Evolutionary conservation across 2,797 vertebrate species (phyloP).

Genomic region (Centroberyx gerrardi): DNA sequence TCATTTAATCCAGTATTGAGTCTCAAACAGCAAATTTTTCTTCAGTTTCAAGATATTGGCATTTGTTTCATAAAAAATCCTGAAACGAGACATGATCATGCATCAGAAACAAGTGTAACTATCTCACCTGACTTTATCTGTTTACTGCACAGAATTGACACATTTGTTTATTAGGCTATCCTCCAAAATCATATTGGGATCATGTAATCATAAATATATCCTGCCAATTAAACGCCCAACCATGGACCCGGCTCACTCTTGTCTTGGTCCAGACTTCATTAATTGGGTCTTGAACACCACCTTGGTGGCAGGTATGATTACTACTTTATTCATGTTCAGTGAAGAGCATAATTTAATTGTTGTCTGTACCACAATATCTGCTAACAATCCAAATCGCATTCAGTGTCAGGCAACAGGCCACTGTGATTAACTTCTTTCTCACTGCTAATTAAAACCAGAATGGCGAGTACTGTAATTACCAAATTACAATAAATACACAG

Average conservation of each 20-base stretch:
- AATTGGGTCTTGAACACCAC: not conserved
- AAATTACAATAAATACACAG: conserved; percentile 52
- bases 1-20: not conserved
- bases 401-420: conserved; percentile 49
- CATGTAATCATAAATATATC: not conserved
- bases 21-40: no score
- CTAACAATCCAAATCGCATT: conserved; percentile 55
- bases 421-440: conserved; percentile 56
- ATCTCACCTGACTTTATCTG: no score
- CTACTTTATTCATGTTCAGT: conserved; percentile 44
- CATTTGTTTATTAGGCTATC: not conserved
- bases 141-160: not conserved
- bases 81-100: no score
- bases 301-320: conserved; percentile 9
- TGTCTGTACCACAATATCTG: conserved; percentile 41
- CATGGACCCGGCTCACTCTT: not conserved
- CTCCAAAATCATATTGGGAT: not conserved
- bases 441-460: conserved; percentile 57
- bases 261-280: not conserved
- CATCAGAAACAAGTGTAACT: no score
- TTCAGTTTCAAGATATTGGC: no score
- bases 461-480: conserved; percentile 47
- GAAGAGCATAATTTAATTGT: conserved; percentile 47
- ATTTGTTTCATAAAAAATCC: no score
- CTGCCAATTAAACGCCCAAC: not conserved